Base-by-base conservation (phyloP, 1,140 invertebrate genomes). In the Drosophila dunni region DNA sequence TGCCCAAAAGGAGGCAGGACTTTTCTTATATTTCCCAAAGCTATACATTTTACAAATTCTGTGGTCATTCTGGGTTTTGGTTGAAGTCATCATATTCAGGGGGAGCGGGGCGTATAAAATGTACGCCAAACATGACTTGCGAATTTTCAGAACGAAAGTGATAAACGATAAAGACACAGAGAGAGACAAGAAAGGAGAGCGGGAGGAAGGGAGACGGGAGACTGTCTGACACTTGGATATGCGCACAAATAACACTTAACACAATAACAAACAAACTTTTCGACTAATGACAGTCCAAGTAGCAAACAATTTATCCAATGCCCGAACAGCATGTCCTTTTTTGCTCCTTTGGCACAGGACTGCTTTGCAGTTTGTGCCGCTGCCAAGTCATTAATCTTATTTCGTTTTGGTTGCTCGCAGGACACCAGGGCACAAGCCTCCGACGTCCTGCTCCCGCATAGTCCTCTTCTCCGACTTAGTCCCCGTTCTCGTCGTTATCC, bases 201-300 rank as follows among this genome's bases (percentile, higher is more conserved):
- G 29, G 15, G 58, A 63, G 46, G n/a, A n/a, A 17, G 65, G 36
- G 29, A 34, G 42, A 61, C 65, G 58, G 46, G 53, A 53, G 61
- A 38, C 68, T 71, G 75, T 67, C 65, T 89, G 83, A 89, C 83
- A 89, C 84, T 89, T 84, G 84, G 83, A 88, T 81, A 81, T 88
- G 77, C 78, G 79, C 84, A 89, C 85, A 89, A 91, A 90, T 91
- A 90, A 88, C 82, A 90, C 88, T 90, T 90, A 90, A 91, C 88
- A 90, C 88, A 90, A 90, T 90, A 88, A 90, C 82, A 90, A 90
- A 90, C 83, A 91, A 90, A 90, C 88, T 90, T 90, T 90, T 90
- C 88, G 88, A 90, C 88, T 90, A 90, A 90, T 90, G 88, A 90
- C 88, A 90, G 88, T 81, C 88, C 88, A 83, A 90, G 88, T 86